A percentile compares a stretch with the other conserved stretches of the same genome.
phyloP scores from a whole-genome alignment of 1,140 invertebrate species.

The Neoseiulus cucumeris region DNA sequence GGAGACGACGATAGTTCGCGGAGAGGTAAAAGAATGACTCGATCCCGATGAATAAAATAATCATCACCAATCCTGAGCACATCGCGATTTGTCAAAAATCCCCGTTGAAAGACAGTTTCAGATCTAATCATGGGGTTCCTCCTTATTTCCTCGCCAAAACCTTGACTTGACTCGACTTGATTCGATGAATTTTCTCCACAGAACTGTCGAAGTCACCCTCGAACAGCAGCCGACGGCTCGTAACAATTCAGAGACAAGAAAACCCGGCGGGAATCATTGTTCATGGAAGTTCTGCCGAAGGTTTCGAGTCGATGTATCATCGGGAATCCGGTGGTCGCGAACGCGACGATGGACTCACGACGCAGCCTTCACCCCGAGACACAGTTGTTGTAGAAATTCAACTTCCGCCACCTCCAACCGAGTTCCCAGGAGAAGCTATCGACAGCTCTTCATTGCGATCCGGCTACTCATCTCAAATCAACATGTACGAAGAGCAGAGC shows the following conservation, averaged over 20 bases:
- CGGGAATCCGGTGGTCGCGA: neutral
- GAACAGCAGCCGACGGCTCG: neutral
- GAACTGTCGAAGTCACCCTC: neutral
- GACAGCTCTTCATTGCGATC: neutral
- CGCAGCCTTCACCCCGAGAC: neutral
- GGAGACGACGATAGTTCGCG: neutral
- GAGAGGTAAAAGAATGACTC: too few relatives aligned
- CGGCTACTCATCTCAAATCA: neutral
- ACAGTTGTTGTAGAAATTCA: neutral
- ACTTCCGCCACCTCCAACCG: neutral
- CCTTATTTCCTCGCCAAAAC: neutral
- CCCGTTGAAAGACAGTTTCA: too few relatives aligned
- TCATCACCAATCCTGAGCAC: too few relatives aligned
- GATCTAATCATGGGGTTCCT: too few relatives aligned
- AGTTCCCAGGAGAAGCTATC: neutral
- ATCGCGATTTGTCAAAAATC: too few relatives aligned
- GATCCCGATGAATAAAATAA: too few relatives aligned
- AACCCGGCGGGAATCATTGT: neutral
- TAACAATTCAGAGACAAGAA: neutral
- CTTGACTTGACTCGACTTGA: neutral
- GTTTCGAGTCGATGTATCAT: constrained; percentile 7
- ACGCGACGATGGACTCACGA: neutral
- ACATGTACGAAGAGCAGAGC: neutral
- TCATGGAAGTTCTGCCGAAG: neutral
- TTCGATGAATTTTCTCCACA: neutral